phyloP scores from a whole-genome alignment of 1,140 invertebrate species.

The Conus ventricosus region DNA sequence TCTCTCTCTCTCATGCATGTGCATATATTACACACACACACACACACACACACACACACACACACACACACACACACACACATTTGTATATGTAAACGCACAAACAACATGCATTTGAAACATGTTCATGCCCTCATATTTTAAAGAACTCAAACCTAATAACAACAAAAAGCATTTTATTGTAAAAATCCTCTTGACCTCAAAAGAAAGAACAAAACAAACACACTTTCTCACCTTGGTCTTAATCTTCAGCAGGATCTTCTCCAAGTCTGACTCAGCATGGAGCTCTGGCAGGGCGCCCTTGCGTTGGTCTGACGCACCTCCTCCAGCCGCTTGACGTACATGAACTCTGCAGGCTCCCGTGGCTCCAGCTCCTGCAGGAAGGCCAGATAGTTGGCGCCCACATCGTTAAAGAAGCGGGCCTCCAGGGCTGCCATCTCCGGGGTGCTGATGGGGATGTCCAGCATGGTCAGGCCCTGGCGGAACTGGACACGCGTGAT shows the following conservation, averaged over 20 bases:
- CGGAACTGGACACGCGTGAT: constrained; percentile 72
- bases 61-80: too few relatives aligned
- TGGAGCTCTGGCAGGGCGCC: constrained; percentile 64
- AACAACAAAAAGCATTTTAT: too few relatives aligned
- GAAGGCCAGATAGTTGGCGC: constrained; percentile 73
- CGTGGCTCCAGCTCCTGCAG: constrained; percentile 66
- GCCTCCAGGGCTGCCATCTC: constrained; percentile 70
- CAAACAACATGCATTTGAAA: too few relatives aligned
- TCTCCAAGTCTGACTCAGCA: constrained; percentile 64
- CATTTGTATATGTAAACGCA: too few relatives aligned
- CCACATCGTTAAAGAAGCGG: constrained; percentile 71
- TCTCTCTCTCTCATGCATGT: too few relatives aligned
- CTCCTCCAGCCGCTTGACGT: constrained; percentile 67
- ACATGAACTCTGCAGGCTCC: constrained; percentile 64
- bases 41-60: too few relatives aligned
- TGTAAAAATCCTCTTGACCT: too few relatives aligned
- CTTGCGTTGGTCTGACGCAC: constrained; percentile 62
- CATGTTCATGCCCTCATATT: too few relatives aligned
- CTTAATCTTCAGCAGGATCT: constrained; percentile 70
- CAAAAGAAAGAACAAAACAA: too few relatives aligned
- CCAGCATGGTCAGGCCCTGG: constrained; percentile 72
- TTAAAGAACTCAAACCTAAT: too few relatives aligned
- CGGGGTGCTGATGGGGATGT: constrained; percentile 63
- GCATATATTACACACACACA: too few relatives aligned
- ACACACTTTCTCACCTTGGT: constrained; percentile 63